phyloP scores from a whole-genome alignment of 2,797 vertebrate genomes.

The Chrosomus eos region DNA sequence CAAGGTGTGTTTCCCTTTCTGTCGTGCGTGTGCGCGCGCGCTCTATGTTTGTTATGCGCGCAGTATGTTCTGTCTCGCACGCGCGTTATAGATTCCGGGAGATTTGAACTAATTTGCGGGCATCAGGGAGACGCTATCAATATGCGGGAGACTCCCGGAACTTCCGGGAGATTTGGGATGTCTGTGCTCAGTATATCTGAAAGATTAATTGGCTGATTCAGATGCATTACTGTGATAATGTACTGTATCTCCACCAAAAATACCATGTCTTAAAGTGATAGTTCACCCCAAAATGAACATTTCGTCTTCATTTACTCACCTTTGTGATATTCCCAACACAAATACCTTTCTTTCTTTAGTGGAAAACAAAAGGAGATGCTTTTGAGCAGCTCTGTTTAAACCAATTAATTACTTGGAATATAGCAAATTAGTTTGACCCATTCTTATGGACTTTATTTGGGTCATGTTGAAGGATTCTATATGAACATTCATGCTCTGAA shows the following conservation, averaged over 20 bases:
- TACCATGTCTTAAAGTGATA: not conserved
- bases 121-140: too few relatives aligned
- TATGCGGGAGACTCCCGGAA: too few relatives aligned
- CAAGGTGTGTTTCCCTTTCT: too few relatives aligned
- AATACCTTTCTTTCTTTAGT: not conserved
- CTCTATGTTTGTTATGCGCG: too few relatives aligned
- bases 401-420: not conserved
- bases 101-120: too few relatives aligned
- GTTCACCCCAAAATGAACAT: not conserved
- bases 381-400: not conserved
- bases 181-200: constrained; percentile 1
- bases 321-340: not conserved
- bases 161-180: too few relatives aligned
- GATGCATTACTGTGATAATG: not conserved
- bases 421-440: not conserved
- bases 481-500: not conserved
- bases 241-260: not conserved
- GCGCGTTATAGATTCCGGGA: too few relatives aligned
- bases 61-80: too few relatives aligned
- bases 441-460: not conserved
- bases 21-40: too few relatives aligned
- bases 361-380: not conserved
- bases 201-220: constrained; percentile 48
- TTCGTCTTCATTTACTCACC: not conserved
- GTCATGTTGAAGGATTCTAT: not conserved